Base-by-base conservation (phyloP, 2,797 vertebrate species). In the Prionace glauca region DNA sequence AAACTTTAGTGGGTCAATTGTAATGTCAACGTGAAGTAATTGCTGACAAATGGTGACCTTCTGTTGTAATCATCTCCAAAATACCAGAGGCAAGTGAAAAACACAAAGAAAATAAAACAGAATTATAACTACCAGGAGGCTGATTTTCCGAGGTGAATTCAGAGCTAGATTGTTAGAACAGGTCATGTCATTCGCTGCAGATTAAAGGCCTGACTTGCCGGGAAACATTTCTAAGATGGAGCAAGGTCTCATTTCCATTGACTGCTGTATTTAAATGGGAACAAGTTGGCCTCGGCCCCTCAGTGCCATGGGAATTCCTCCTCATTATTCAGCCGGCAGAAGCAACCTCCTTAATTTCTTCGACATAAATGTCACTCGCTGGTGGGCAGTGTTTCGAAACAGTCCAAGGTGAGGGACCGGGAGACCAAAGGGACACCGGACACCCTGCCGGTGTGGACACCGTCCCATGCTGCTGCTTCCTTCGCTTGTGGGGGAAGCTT, bases 281-380 rank as follows among this genome's bases (percentile, higher is more conserved):
- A 62, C 56, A n/a, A 81, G 12, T 56, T 91, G n/a, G 16, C 71
- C 5, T 22, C 11, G 3, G 77, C 36, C 84, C n/a, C 11, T n/a
- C 29, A 36, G 12, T n/a, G 65, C 77, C 79, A n/a, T 41, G 56
- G 69, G 91, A 77, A 56, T 71, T 8, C 24, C 45, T 60, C 62
- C n/a, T 95, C 92, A 84, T 96, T 96, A 96, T 87, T 96, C 95
- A 67, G 81, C 92, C 56, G 36, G 67, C 36, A 65, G 74, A 50
- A 95, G 96, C 90, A 96, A 97, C 96, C 96, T 96, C 96, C 50
- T 96, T 97, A 96, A 97, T 97, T 96, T 0, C 56, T 96, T 96
- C 96, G 10, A 95, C 97, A 96, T 97, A 97, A 97, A 97, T 97
- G 97, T 97, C 97, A 97, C 96, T 14, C 9, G 84, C 77, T 96